phyloP scores from a whole-genome alignment of 1,140 invertebrate species.

The Bombus sylvicola region DNA sequence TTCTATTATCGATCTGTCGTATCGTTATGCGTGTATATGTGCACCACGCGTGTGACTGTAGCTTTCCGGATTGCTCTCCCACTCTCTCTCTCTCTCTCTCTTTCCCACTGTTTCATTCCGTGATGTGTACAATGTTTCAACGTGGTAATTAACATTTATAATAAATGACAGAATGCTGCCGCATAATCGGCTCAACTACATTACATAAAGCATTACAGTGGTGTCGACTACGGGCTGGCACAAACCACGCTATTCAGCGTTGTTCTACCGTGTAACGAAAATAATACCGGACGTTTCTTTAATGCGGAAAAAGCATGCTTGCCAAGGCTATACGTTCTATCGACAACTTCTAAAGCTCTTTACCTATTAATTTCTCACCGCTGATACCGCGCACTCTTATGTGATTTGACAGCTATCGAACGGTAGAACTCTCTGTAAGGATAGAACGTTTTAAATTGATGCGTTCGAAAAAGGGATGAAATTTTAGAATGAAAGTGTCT shows the following conservation, averaged over 20 bases:
- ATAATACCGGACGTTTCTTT: constrained; percentile 45
- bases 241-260: not conserved
- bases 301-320: constrained; percentile 17
- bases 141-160: constrained; percentile 64
- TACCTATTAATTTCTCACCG: not conserved
- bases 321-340: not conserved
- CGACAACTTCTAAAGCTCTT: not conserved
- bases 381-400: not conserved
- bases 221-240: not conserved
- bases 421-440: not conserved
- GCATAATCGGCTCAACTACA: constrained; percentile 62
- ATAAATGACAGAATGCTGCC: constrained; percentile 36
- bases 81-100: too few species aligned
- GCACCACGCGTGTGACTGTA: not conserved
- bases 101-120: not conserved
- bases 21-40: not conserved
- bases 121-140: constrained; percentile 38
- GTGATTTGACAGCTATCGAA: not conserved
- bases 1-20: constrained; percentile 39
- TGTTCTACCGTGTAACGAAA: not conserved
- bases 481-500: not conserved
- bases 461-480: not conserved
- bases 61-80: constrained; percentile 7
- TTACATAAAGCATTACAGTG: constrained; percentile 46
- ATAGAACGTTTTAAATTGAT: not conserved